Base-by-base conservation (phyloP, 1,140 invertebrate genomes). In the Palaemon carinicauda region DNA sequence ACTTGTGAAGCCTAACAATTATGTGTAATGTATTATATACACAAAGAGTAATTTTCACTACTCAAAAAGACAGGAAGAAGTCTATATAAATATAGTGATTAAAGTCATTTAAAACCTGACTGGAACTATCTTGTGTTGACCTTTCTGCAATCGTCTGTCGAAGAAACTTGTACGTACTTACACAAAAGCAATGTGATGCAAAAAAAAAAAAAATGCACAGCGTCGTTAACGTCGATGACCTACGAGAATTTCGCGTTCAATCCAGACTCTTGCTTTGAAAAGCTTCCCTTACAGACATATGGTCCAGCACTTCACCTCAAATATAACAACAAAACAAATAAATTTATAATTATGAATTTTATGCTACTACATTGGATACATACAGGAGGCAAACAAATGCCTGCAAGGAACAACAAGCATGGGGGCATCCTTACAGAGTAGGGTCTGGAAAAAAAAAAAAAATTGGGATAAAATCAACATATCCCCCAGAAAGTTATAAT, bases 301-400 rank as follows among this genome's bases (percentile, higher is more conserved):
- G 51, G 53, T 83, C 82, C 53, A 83, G 74, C 82, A 77, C 56
- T 77, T 83, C 82, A 83, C 82, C 73, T 83, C 82, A 77, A 52
- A 74, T 83, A 79, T 51, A 78, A 79, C 29, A 85, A 79, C n/a
- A n/a, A n/a, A n/a, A n/a, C n/a, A n/a, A 74, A 75, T 74, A 60
- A 85, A 75, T 85, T 85, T 79, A 85, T n/a, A 69, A 71, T 85
- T 65, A 73, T 79, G 29, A 79, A 79, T 79, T 85, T 80, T 79
- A 85, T 85, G 65, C 77, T 85, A 85, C 77, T 85, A 85, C 82
- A 85, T 53, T 78, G 82, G 82, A 85, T 85, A 85, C 82, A 85
- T 85, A 85, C 77, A 85, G 69, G 75, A 85, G 82, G 51, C 82
- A 85, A 69, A 73, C 60, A 71, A 78, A 73, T 85, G 82, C 82